These are phyloP conservation scores for Pachypanchax playfairii DNA, from an alignment of 2,113 vertebrate genomes.

Conservation along the genomic window DNA sequence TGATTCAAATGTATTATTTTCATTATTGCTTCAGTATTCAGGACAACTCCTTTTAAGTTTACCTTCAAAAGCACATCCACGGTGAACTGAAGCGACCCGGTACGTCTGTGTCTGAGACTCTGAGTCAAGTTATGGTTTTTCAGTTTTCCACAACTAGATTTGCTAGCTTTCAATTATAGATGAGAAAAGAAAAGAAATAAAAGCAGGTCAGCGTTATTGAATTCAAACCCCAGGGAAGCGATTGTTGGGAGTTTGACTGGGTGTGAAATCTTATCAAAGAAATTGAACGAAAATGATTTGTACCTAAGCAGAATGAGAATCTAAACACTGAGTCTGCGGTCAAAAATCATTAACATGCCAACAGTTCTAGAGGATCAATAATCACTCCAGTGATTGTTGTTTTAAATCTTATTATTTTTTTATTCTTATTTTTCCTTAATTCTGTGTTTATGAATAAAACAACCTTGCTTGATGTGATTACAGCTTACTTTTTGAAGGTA, in stretches of 20 bases:
- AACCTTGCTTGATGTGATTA: too few species aligned
- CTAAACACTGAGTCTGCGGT: neutral
- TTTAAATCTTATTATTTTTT: too few species aligned
- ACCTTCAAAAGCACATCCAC: constrained; percentile 2
- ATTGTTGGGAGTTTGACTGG: constrained; percentile 29
- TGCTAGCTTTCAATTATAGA: constrained; percentile 57
- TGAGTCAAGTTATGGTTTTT: constrained; percentile 18
- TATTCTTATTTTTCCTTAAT: too few species aligned
- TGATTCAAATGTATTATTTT: neutral
- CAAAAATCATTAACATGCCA: too few species aligned
- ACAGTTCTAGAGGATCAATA: too few species aligned
- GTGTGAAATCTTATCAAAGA: constrained; percentile 32
- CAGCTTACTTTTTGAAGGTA: too few species aligned
- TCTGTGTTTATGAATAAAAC: too few species aligned
- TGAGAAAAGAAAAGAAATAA: constrained; percentile 33
- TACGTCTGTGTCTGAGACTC: constrained; percentile 28
- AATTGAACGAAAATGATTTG: constrained; percentile 10
- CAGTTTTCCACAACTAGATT: constrained; percentile 46
- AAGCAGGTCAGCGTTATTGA: constrained; percentile 32
- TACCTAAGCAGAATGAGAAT: neutral
- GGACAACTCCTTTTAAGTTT: constrained; percentile 15
- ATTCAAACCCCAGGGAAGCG: constrained; percentile 22
- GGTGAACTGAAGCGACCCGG: constrained; percentile 7
- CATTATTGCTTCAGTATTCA: neutral
- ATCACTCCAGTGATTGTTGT: too few species aligned